Percentiles rank a stretch among this genome's conserved stretches.
Evolutionary conservation across 2,888 invertebrate genomes (phyloP).

Genomic region (Tenthredo amoena): DNA sequence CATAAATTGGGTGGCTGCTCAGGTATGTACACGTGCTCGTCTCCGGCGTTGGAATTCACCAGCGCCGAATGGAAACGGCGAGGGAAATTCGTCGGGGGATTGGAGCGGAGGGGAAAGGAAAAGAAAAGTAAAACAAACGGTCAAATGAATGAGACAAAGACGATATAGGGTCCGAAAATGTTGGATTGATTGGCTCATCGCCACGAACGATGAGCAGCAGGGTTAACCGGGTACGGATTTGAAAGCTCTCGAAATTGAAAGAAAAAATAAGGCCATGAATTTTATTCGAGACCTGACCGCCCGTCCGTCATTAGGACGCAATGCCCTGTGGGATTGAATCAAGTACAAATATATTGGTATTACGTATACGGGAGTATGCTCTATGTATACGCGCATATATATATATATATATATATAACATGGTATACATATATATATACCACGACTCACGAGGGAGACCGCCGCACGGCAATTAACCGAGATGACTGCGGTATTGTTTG

Average conservation of each 20-base stretch:
- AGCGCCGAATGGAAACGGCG: too few species aligned
- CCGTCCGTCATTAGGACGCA: background rate
- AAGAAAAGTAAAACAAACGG: background rate
- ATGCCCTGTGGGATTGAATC: background rate
- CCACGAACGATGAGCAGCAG: background rate
- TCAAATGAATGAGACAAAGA: background rate
- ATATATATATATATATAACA: too few species aligned
- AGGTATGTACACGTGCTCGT: too few species aligned
- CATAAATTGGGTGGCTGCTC: too few species aligned
- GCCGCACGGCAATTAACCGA: slow-evolving; percentile 58
- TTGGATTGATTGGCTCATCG: too few species aligned
- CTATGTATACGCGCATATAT: background rate
- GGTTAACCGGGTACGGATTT: background rate
- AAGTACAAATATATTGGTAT: background rate
- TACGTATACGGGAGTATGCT: background rate
- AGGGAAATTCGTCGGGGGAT: background rate
- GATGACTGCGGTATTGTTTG: slow-evolving; percentile 62
- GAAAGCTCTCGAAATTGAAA: too few species aligned
- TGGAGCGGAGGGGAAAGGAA: background rate
- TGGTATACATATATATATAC: background rate
- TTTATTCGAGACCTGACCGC: background rate
- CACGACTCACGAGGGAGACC: background rate
- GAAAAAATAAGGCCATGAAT: background rate
- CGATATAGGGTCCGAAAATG: background rate
- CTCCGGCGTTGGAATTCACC: too few species aligned